Evolutionary conservation across 2,888 invertebrate genomes (phyloP).

Genomic region (Falcaria lacertinaria): DNA sequence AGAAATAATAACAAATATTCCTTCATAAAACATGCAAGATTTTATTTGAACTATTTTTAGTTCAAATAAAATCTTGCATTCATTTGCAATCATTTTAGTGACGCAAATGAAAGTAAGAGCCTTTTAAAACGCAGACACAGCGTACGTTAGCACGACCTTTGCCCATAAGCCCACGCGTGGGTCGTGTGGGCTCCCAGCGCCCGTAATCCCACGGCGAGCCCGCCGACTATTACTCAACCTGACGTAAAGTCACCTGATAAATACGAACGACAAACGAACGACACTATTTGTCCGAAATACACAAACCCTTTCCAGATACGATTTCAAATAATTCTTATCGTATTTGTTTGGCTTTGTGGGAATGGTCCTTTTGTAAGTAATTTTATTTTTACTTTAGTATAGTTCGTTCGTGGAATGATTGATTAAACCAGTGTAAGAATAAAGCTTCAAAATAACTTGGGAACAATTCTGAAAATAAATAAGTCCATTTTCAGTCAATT

Average conservation of each 20-base stretch:
- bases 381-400: too few relatives aligned
- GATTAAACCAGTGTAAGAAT: too few relatives aligned
- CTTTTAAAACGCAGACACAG: background rate
- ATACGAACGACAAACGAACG: background rate
- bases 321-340: background rate
- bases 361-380: too few relatives aligned
- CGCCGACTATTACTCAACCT: conserved; percentile 4
- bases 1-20: too few relatives aligned
- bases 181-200: conserved; percentile 1
- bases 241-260: conserved; percentile 7
- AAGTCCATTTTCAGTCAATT: too few relatives aligned
- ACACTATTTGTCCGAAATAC: background rate
- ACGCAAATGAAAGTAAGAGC: background rate
- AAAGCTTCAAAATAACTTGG: too few relatives aligned
- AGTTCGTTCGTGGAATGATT: too few relatives aligned
- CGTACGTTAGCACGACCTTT: background rate
- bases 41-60: too few relatives aligned
- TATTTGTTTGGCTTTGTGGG: background rate
- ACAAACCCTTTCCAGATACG: background rate
- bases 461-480: too few relatives aligned
- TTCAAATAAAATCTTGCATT: too few relatives aligned
- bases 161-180: conserved; percentile 1
- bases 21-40: too few relatives aligned
- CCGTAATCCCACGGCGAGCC: conserved; percentile 1
- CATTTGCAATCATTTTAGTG: conserved; percentile 16